These are phyloP conservation scores for Athalia cordata DNA, from an alignment of 2,888 invertebrate genomes.

Conservation along the genomic window DNA sequence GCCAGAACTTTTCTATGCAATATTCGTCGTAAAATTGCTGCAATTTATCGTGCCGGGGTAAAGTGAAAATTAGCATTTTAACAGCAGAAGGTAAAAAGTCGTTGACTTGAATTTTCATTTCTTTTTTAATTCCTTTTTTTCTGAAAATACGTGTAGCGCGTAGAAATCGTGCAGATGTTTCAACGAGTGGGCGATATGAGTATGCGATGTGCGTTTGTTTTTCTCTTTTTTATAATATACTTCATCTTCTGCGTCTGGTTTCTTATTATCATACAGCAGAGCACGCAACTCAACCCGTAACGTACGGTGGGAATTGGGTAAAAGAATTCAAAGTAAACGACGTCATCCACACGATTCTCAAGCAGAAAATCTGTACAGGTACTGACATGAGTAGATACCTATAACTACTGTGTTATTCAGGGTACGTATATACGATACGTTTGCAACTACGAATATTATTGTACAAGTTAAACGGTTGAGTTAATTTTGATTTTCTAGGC, in stretches of 20 bases:
- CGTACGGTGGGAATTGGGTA: constrained; percentile 35
- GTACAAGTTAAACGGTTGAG: not conserved
- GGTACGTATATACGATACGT: no score
- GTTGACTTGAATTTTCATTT: constrained; percentile 8
- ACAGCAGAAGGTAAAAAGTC: constrained; percentile 23
- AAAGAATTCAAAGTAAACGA: constrained; percentile 36
- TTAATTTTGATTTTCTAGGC: no score
- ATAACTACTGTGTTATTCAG: not conserved
- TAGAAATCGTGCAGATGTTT: constrained; percentile 26
- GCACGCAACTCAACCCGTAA: constrained; percentile 27
- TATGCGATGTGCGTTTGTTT: constrained; percentile 7
- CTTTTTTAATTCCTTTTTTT: not conserved
- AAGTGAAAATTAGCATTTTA: constrained; percentile 13
- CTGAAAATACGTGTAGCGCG: constrained; percentile 35
- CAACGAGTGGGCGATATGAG: constrained; percentile 29
- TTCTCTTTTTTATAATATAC: not conserved
- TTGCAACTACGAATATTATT: not conserved
- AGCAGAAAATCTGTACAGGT: constrained; percentile 18
- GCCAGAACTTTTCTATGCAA: no score
- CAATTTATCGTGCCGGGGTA: not conserved
- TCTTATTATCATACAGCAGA: not conserved
- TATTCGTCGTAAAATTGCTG: no score
- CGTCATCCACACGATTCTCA: constrained; percentile 38
- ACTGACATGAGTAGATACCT: constrained; percentile 9
- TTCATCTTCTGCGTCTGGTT: not conserved